A percentile compares a stretch with the other conserved stretches of the same genome.
Evolutionary conservation across 2,113 vertebrate genomes (phyloP).

Genomic region (Antennarius striatus): DNA sequence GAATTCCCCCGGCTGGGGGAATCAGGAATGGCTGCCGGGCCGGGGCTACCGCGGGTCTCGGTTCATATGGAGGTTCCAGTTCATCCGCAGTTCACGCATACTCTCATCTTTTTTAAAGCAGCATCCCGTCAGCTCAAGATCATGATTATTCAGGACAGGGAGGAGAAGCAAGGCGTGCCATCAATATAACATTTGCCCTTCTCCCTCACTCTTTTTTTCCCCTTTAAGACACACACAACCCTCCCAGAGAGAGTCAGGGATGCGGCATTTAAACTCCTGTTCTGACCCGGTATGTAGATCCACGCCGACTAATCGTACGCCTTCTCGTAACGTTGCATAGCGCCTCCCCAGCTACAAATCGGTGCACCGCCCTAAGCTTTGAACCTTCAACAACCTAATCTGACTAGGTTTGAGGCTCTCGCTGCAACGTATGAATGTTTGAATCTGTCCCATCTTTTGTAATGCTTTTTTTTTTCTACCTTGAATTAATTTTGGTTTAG

Average conservation of each 20-base stretch:
- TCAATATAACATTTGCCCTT: constrained; percentile 65
- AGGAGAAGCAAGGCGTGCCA: constrained; percentile 57
- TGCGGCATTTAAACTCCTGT: constrained; percentile 53
- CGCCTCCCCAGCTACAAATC: constrained; percentile 30
- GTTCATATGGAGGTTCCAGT: constrained; percentile 76
- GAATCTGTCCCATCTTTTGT: constrained; percentile 30
- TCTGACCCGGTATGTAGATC: constrained; percentile 63
- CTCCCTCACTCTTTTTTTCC: constrained; percentile 33
- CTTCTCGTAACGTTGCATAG: constrained; percentile 40
- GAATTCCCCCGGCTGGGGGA: constrained; percentile 51
- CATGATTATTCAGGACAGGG: constrained; percentile 73
- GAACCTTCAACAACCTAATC: constrained; percentile 53
- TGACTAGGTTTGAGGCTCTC: constrained; percentile 44
- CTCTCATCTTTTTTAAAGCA: constrained; percentile 68
- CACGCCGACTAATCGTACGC: constrained; percentile 53
- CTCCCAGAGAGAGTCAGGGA: constrained; percentile 44
- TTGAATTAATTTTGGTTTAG: constrained; percentile 40
- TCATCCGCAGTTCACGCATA: constrained; percentile 72
- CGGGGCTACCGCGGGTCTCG: constrained; percentile 47
- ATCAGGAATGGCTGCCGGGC: constrained; percentile 53
- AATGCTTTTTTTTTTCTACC: background rate
- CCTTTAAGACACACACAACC: constrained; percentile 37
- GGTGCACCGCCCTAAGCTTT: constrained; percentile 33
- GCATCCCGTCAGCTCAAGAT: constrained; percentile 70
- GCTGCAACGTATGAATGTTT: constrained; percentile 32